These are phyloP conservation scores for Rhincodon typus DNA, from an alignment of 2,797 vertebrate genomes.

Conservation along the genomic window DNA sequence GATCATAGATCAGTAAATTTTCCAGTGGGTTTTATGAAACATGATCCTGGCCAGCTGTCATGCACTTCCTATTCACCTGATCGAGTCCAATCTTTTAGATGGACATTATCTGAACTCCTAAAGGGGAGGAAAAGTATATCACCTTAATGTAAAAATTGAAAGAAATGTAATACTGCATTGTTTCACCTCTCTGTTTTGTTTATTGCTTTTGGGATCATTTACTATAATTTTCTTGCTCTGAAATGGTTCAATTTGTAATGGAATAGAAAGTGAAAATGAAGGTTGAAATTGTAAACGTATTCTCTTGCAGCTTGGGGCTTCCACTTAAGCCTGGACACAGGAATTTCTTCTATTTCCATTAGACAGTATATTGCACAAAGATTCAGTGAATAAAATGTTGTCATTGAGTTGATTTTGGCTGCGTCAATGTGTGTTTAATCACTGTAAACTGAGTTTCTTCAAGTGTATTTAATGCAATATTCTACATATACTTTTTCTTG, in stretches of 20 bases:
- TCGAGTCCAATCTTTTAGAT: neutral
- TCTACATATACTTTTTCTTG: conserved; percentile 37
- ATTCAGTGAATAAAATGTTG: neutral
- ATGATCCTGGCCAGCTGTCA: neutral
- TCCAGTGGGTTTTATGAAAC: neutral
- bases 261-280: neutral
- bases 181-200: neutral
- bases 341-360: neutral
- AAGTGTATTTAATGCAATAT: neutral
- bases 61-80: neutral
- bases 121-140: too few species aligned
- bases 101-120: neutral
- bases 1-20: neutral
- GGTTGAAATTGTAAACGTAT: neutral
- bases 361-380: neutral
- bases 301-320: neutral
- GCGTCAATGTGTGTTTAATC: neutral
- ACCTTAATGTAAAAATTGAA: neutral
- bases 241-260: neutral
- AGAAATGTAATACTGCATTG: neutral
- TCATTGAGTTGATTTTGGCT: neutral
- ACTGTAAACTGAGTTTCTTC: neutral
- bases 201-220: neutral
- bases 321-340: neutral
- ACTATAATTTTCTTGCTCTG: neutral